phyloP scores from a whole-genome alignment of 2,797 vertebrate species.

The Phataginus tricuspis region DNA sequence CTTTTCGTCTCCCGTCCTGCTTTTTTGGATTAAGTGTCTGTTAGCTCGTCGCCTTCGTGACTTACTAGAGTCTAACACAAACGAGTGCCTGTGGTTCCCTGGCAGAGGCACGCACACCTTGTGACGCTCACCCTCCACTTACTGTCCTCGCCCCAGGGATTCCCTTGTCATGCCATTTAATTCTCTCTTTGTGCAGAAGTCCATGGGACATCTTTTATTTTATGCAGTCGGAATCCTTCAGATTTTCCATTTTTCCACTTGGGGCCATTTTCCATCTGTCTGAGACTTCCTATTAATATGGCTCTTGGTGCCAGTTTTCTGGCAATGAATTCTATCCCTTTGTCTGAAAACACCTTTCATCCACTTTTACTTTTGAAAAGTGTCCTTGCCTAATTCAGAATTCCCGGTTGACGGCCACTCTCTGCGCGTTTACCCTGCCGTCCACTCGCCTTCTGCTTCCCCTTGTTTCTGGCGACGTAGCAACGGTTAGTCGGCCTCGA shows the following conservation, averaged over 20 bases:
- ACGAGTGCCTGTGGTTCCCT: neutral
- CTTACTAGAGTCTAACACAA: neutral
- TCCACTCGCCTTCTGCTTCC: neutral
- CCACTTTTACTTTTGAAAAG: neutral
- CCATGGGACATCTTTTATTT: neutral
- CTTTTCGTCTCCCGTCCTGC: neutral
- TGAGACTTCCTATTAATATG: neutral
- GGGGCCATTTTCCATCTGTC: neutral
- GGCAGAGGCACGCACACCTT: neutral
- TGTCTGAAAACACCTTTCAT: neutral
- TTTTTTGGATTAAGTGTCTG: neutral
- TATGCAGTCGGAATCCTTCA: neutral
- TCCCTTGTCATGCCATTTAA: neutral
- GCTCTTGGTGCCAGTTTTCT: neutral
- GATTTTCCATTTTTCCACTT: neutral
- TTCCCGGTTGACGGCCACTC: neutral
- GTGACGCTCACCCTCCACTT: fast-evolving
- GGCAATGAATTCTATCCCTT: neutral
- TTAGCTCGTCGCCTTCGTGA: neutral
- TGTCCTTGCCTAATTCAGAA: neutral
- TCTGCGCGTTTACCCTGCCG: fast-evolving
- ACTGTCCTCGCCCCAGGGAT: fast-evolving
- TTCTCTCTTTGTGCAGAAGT: neutral
- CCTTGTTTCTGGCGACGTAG: neutral
- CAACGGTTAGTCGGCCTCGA: neutral